Evolutionary conservation across 1,140 invertebrate species (phyloP).

Genomic region (Drosophila malerkotliana): DNA sequence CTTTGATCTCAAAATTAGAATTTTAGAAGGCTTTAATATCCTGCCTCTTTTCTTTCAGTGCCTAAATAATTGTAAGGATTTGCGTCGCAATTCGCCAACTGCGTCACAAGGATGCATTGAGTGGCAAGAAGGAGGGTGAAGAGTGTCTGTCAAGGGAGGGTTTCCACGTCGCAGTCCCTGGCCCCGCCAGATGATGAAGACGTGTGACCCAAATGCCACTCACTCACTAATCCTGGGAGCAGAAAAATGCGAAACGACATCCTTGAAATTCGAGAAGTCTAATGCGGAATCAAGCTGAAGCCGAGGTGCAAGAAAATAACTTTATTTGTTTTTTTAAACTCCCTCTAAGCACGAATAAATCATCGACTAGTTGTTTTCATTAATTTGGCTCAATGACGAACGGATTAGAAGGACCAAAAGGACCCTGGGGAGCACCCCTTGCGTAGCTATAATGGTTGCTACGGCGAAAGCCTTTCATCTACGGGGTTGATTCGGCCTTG

Average conservation of each 20-base stretch:
- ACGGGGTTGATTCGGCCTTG: constrained; percentile 22
- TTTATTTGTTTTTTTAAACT: background rate
- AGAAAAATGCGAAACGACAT: constrained; percentile 13
- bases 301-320: background rate
- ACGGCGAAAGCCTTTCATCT: constrained; percentile 22
- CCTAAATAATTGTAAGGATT: constrained; percentile 40
- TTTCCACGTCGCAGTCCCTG: background rate
- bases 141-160: background rate
- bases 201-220: constrained; percentile 46
- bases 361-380: constrained; percentile 23
- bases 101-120: constrained; percentile 55
- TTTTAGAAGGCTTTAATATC: too few species aligned
- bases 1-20: background rate
- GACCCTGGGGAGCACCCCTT: background rate
- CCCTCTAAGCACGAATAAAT: constrained; percentile 6
- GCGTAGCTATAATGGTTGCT: constrained; percentile 18
- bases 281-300: constrained; percentile 8
- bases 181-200: constrained; percentile 19
- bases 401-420: background rate
- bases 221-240: constrained; percentile 26
- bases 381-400: constrained; percentile 27
- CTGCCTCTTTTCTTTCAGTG: constrained; percentile 3
- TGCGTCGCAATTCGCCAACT: constrained; percentile 51
- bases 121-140: constrained; percentile 10
- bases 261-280: constrained; percentile 4